These are phyloP conservation scores for Zele albiditarsus DNA, from an alignment of 2,888 invertebrate species.

Conservation along the genomic window DNA sequence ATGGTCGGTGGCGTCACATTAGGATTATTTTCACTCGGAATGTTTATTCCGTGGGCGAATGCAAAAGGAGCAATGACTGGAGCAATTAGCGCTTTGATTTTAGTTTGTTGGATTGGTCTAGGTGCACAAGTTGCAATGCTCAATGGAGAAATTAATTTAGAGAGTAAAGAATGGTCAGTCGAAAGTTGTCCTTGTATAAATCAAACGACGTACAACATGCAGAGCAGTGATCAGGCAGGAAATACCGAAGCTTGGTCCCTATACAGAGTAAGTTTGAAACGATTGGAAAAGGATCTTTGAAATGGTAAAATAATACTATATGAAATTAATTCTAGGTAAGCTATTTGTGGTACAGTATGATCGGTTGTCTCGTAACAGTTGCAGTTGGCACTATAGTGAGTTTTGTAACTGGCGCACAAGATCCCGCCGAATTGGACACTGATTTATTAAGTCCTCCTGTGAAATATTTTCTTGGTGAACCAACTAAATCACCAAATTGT, in stretches of 20 bases:
- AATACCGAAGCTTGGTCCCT: conserved; percentile 57
- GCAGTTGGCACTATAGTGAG: conserved; percentile 84
- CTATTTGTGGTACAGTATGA: conserved; percentile 92
- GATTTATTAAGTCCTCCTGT: conserved; percentile 81
- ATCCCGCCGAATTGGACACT: conserved; percentile 79
- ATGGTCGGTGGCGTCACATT: conserved; percentile 91
- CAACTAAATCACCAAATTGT: conserved; percentile 55
- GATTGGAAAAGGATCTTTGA: neutral
- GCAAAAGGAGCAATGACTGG: conserved; percentile 83
- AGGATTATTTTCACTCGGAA: conserved; percentile 90
- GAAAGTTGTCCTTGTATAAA: conserved; percentile 75
- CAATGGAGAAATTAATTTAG: conserved; percentile 69
- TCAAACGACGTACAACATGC: conserved; percentile 52
- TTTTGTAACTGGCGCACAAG: conserved; percentile 78
- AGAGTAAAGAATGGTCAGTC: conserved; percentile 74
- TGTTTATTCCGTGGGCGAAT: conserved; percentile 92
- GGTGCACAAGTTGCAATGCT: conserved; percentile 79
- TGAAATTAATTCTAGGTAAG: conserved; percentile 59
- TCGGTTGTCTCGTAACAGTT: conserved; percentile 84
- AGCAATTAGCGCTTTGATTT: conserved; percentile 76
- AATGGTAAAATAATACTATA: conserved; percentile 6
- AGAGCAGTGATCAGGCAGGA: conserved; percentile 18
- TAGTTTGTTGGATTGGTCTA: conserved; percentile 80
- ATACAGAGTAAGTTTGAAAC: conserved; percentile 60
- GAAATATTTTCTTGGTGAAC: conserved; percentile 72